These are phyloP conservation scores for Mus caroli DNA, from an alignment of 2,797 vertebrate genomes.

Conservation along the genomic window DNA sequence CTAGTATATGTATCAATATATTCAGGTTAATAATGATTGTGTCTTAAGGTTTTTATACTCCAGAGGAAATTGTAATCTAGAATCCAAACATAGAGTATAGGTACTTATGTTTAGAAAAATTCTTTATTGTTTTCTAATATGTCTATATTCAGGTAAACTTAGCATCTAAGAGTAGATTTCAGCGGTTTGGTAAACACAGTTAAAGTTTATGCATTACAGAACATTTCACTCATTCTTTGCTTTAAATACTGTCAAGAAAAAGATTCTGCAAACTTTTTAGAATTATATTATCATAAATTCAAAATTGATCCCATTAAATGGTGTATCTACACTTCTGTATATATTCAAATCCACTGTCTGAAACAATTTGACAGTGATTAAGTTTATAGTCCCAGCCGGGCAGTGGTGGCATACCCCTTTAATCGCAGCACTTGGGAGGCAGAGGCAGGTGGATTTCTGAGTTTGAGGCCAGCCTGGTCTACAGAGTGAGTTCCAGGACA, in stretches of 20 bases:
- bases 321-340: slow-evolving; percentile 6
- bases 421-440: no score
- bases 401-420: no score
- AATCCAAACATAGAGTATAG: background rate
- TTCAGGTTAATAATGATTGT: slow-evolving; percentile 37
- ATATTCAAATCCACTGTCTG: slow-evolving; percentile 3
- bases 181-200: background rate
- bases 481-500: no score
- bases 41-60: background rate
- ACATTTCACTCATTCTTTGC: slow-evolving; percentile 36
- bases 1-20: background rate
- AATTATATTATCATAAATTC: slow-evolving; percentile 51
- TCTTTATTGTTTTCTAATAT: slow-evolving; percentile 1
- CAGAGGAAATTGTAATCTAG: background rate
- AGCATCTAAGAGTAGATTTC: background rate
- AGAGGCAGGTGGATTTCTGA: no score
- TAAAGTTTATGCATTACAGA: background rate
- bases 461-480: no score
- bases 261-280: slow-evolving; percentile 55
- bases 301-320: slow-evolving; percentile 55
- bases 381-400: background rate
- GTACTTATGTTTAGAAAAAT: background rate
- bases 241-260: slow-evolving; percentile 58
- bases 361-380: slow-evolving; percentile 47
- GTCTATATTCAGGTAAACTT: background rate